phyloP scores from a whole-genome alignment of 2,888 invertebrate species.

The Hirudinaria manillensis region DNA sequence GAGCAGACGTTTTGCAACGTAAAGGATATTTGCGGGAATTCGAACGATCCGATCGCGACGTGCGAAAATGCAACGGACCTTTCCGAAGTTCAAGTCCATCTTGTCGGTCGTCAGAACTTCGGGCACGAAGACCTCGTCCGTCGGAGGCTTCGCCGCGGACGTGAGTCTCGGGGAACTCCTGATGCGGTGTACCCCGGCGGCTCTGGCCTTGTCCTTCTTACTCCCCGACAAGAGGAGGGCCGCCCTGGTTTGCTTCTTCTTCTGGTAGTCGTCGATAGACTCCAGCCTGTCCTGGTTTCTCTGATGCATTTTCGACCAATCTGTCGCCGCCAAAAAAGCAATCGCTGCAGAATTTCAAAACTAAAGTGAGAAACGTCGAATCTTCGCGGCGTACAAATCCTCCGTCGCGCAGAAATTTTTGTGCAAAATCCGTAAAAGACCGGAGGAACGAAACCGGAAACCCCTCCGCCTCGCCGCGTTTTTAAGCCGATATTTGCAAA shows the following conservation, averaged over 20 bases:
- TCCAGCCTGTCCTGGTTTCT: slow-evolving; percentile 19
- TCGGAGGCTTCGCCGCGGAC: neutral
- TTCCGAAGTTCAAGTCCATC: slow-evolving; percentile 8
- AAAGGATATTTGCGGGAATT: too few species aligned
- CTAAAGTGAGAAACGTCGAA: neutral
- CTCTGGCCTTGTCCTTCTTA: neutral
- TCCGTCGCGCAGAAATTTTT: too few species aligned
- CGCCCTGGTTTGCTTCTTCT: slow-evolving; percentile 18
- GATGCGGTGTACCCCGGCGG: neutral
- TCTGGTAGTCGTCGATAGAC: slow-evolving; percentile 17
- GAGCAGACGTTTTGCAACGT: too few species aligned
- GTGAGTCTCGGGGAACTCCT: neutral
- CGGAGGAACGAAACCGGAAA: too few species aligned
- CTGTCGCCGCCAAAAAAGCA: slow-evolving; percentile 9
- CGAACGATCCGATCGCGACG: too few species aligned
- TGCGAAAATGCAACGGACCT: neutral
- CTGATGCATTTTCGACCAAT: slow-evolving; percentile 24
- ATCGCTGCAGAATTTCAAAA: neutral
- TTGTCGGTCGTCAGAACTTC: neutral
- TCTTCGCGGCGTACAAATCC: too few species aligned
- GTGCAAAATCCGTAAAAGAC: too few species aligned
- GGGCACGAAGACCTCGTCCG: neutral
- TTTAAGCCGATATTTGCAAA: too few species aligned
- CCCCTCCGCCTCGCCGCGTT: too few species aligned
- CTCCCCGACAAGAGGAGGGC: neutral